Percentiles rank a stretch among this genome's conserved stretches.
Evolutionary conservation across 2,113 vertebrate species (phyloP).

Genomic region (Piliocolobus tephrosceles): DNA sequence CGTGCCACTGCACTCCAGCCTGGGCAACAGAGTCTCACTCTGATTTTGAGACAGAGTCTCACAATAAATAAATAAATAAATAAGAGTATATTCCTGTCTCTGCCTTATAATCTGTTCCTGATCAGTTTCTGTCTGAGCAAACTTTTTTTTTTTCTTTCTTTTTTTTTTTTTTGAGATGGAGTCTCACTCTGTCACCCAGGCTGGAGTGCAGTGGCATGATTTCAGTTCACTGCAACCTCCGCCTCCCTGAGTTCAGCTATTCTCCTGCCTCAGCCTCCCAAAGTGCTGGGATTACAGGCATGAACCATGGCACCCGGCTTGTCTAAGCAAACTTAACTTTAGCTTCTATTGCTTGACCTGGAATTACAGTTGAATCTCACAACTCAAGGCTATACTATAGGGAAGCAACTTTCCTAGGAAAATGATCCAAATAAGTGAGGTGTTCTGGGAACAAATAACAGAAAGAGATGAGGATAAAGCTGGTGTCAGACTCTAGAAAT

Average conservation of each 20-base stretch:
- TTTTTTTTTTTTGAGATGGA: too few species aligned
- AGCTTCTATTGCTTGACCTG: background rate
- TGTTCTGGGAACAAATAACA: background rate
- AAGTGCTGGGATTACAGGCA: too few species aligned
- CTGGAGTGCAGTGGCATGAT: too few species aligned
- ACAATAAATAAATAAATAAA: background rate
- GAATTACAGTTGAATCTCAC: background rate
- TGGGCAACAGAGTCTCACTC: background rate
- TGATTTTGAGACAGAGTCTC: background rate
- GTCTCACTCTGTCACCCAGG: too few species aligned
- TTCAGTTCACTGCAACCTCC: too few species aligned
- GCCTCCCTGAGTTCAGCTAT: too few species aligned
- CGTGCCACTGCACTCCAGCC: background rate
- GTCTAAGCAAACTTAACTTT: background rate
- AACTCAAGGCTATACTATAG: background rate
- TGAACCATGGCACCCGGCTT: background rate
- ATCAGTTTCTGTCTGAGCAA: slow-evolving; percentile 19
- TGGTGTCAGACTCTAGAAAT: background rate
- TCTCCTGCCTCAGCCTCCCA: too few species aligned
- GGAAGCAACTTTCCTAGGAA: background rate
- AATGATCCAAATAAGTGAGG: background rate
- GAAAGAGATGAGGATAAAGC: background rate
- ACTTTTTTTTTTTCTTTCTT: background rate
- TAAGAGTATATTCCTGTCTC: background rate
- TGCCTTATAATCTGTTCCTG: background rate